Percentiles rank a stretch among this genome's conserved stretches.
phyloP scores from a whole-genome alignment of 2,113 vertebrate species.

The Platysteira castanea region DNA sequence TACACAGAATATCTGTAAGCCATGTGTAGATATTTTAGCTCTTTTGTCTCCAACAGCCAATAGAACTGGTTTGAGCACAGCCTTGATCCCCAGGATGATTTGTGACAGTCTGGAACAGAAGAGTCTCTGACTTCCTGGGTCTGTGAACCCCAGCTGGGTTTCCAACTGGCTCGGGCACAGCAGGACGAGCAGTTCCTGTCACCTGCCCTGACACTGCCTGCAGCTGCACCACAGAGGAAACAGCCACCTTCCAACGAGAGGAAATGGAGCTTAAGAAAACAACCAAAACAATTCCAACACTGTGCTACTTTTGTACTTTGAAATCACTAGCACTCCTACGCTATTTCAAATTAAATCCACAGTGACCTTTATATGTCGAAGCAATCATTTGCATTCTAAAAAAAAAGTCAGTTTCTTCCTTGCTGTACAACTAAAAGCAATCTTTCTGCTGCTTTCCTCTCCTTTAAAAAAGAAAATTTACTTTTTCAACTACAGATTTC shows the following conservation, averaged over 20 bases:
- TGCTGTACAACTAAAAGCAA: background rate
- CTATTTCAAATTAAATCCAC: background rate
- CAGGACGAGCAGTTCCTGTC: background rate
- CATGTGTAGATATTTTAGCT: accelerated
- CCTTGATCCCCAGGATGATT: background rate
- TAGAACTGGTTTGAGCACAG: background rate
- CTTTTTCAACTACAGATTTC: background rate
- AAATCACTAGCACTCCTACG: background rate
- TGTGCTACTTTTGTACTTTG: background rate
- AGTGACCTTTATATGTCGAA: background rate
- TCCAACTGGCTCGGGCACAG: background rate
- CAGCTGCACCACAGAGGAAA: slow-evolving; percentile 5
- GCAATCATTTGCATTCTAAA: background rate
- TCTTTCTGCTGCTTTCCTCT: background rate
- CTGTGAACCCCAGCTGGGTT: background rate
- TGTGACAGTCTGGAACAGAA: background rate
- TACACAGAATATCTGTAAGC: background rate
- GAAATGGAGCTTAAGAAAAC: background rate
- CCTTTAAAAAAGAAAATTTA: background rate
- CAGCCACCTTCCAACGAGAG: background rate
- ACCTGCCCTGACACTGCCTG: background rate
- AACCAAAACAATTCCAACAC: background rate
- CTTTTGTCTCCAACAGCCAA: background rate
- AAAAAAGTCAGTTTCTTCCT: background rate
- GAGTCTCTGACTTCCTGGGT: background rate